Evolutionary conservation across 2,113 vertebrate species (phyloP), one percentile per base, ranked within the genome.

Genomic region (Myodes glareolus): DNA sequence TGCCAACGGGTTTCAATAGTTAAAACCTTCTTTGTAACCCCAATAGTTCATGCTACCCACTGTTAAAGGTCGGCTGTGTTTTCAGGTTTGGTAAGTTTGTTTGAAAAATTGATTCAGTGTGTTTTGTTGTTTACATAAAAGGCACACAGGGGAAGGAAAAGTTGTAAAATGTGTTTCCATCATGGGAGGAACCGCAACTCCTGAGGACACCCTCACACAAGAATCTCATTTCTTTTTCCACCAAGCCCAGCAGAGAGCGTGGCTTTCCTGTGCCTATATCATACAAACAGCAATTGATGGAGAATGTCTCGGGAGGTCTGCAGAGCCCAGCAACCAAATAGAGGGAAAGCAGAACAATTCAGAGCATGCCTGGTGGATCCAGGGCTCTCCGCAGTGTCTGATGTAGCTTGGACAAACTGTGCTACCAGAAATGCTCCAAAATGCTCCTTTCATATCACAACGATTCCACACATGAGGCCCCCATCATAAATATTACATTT

Each of bases 1-100:
- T 98, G 98, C 98, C 99, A 99, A 96, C 97, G 72, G 3, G 93
- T 96, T 98, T 90, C 97, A 47, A 45, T 72, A 94, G 96, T 98
- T 98, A 98, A 99, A 98, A 97, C 97, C 97, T 86, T 98, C 98
- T 99, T 98, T 98, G 98, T 98, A 91, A 97, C 97, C 98, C 98
- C 91, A 95, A 98, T 96, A 97, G 97, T 98, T 98, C 98, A 97
- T 94, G 97, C 90, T 96, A 95, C 97, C 96, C 78, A 95, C 98
- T 94, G 97, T 96, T 97, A 98, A 97, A 96, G 96, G 92, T 93
- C 50, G 16, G 7, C 94, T 98, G 96, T 96, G 94, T 97, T 98
- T 98, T 98, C 96, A 29, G 84, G 91, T 97, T 98, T 98, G 97
- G 97, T 95, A 98, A 96, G 97, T 97, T 97, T 95, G 91, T 96